phyloP scores from a whole-genome alignment of 2,888 invertebrate species.

The Exocentrus adspersus region DNA sequence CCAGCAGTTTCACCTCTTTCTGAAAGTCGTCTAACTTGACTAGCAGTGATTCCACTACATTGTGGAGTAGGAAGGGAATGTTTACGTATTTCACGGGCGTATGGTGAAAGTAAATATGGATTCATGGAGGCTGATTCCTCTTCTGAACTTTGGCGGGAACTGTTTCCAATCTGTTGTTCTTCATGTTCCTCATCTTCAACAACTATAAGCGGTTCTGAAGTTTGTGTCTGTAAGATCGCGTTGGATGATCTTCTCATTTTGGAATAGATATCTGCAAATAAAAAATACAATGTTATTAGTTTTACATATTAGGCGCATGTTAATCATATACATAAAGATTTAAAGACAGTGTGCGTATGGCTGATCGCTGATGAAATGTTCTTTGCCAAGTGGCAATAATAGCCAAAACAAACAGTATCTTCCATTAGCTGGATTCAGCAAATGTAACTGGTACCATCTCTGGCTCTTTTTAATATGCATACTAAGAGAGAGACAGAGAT shows the following conservation, averaged over 20 bases:
- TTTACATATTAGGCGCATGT: no score
- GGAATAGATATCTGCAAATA: constrained; percentile 11
- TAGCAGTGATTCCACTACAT: constrained; percentile 87
- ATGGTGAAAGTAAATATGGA: constrained; percentile 84
- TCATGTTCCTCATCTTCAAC: constrained; percentile 84
- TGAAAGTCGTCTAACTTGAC: constrained; percentile 84
- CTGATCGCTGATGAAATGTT: no score
- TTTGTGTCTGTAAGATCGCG: constrained; percentile 67
- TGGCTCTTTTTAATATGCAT: no score
- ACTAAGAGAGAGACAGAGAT: no score
- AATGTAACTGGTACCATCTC: no score
- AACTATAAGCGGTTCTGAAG: constrained; percentile 80
- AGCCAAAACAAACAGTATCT: no score
- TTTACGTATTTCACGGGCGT: constrained; percentile 78
- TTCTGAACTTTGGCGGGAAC: constrained; percentile 73
- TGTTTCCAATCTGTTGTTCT: constrained; percentile 52
- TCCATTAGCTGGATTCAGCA: no score
- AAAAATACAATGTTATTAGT: background rate
- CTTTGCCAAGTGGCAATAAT: no score
- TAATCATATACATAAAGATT: no score
- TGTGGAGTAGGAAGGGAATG: constrained; percentile 87
- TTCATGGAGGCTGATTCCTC: constrained; percentile 78
- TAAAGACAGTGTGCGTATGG: no score
- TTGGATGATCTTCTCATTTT: constrained; percentile 73
- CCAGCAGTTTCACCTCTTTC: constrained; percentile 80